Evolutionary conservation across 2,888 invertebrate species (phyloP).

Genomic region (Polydrusus cervinus): DNA sequence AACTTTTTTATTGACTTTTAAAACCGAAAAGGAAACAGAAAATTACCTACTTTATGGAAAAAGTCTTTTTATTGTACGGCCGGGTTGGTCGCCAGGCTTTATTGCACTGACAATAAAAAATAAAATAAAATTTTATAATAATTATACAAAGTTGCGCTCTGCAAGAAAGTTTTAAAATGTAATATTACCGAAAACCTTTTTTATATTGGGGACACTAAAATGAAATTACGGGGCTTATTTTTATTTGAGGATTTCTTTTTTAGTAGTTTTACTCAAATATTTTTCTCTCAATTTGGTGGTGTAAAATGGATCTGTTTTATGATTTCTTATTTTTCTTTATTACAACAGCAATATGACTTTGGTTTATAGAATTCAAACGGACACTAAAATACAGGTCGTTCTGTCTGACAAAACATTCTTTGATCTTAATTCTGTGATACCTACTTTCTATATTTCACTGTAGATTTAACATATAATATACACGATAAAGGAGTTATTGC

Average conservation of each 20-base stretch:
- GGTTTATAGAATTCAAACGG: no score
- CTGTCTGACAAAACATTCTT: no score
- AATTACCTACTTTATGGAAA: constrained; percentile 39
- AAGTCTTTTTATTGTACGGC: constrained; percentile 31
- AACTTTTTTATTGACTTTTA: constrained; percentile 39
- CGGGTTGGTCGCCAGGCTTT: constrained; percentile 19
- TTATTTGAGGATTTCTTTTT: background rate
- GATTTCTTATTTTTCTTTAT: no score
- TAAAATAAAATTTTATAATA: constrained; percentile 46
- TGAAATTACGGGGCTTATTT: background rate
- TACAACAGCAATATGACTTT: no score
- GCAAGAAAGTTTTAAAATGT: constrained; percentile 28
- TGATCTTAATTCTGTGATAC: no score
- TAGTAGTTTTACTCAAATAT: background rate
- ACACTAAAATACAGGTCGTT: no score
- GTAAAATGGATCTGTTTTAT: no score
- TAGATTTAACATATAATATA: no score
- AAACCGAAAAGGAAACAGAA: constrained; percentile 36
- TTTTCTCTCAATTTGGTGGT: background rate
- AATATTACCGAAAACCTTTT: constrained; percentile 17
- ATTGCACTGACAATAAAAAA: constrained; percentile 32
- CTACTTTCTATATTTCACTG: no score
- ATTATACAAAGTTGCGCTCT: constrained; percentile 43
- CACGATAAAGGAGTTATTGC: no score
- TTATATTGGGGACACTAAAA: constrained; percentile 10